Conservation (phyloP, 1,140 invertebrate genomes). For the Ganaspis sp. region DNA sequence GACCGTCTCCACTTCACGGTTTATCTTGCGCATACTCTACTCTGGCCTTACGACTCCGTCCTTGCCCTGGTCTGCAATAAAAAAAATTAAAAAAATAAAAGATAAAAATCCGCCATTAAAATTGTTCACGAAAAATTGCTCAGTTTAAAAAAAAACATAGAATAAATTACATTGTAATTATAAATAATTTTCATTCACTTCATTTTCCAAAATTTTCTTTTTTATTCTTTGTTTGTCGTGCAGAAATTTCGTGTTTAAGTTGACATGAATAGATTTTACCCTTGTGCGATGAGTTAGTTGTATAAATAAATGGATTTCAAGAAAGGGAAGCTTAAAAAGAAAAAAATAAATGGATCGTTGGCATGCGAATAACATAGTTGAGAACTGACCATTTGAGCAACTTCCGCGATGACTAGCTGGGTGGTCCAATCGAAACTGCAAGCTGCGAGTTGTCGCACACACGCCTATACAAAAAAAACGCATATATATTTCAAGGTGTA, state of each 20-base stretch:
- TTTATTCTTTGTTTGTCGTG: neutral
- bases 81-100: neutral
- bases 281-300: no score
- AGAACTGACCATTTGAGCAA: neutral
- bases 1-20: conserved; percentile 53
- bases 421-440: conserved; percentile 29
- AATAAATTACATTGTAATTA: no score
- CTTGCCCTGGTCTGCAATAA: conserved; percentile 41
- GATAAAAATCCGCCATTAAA: neutral
- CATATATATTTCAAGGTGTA: conserved; percentile 20
- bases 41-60: conserved; percentile 47
- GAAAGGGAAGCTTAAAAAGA: neutral
- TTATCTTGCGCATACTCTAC: conserved; percentile 54
- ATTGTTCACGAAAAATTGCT: neutral
- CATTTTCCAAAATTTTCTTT: neutral
- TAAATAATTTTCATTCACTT: no score
- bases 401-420: conserved; percentile 24
- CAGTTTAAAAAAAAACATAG: no score
- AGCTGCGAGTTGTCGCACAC: conserved; percentile 30
- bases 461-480: conserved; percentile 8
- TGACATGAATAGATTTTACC: no score
- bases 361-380: conserved; percentile 7
- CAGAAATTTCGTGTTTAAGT: no score
- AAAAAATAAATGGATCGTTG: neutral
- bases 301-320: neutral